Evolutionary conservation across 2,113 vertebrate species (phyloP), one percentile per base, ranked within the genome.

Genomic region (Propithecus coquereli): DNA sequence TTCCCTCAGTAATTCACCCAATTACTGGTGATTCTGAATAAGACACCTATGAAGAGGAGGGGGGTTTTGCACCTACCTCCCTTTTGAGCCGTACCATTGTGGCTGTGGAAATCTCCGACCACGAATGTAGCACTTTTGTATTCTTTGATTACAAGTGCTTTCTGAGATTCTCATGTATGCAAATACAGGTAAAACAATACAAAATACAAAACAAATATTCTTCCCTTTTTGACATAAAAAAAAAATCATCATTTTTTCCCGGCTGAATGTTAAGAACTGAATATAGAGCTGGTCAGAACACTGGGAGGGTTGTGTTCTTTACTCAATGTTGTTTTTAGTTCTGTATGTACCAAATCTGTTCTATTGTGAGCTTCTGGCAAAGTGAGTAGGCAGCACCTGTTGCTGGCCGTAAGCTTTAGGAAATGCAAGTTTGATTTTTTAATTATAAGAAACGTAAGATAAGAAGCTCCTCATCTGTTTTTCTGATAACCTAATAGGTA

Each of bases 361-460:
- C 76, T 81, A 80, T 40, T 54, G 43, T 68, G 81, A 96, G 47
- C 43, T 96, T 59, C 20, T 52, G 52, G 40, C 74, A 91, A 97
- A 91, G 34, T 65, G 52, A 97, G 71, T 57, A 96, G 81, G 87
- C 93, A 93, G 84, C 65, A 92, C 76, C 90, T 97, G 0, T 63
- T 32, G 65, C 90, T 76, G 92, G 91, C 40, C 93, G n/a, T 43
- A 83, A 96, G 87, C 37, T 77, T 89, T 43, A 92, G 80, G 57
- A 97, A 97, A 93, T 68, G 82, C 71, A 65, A 68, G 47, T 77
- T 63, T 89, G 8, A 50, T 45, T 89, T 92, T 79, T 94, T 80
- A 91, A 96, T 77, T 54, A 84, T 65, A 20, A 70, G 40, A 79
- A 63, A n/a, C n/a, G n/a, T n/a, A n/a, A 47, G 47, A 22, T 90